phyloP scores from a whole-genome alignment of 2,797 vertebrate species.

The Rhinatrema bivittatum region DNA sequence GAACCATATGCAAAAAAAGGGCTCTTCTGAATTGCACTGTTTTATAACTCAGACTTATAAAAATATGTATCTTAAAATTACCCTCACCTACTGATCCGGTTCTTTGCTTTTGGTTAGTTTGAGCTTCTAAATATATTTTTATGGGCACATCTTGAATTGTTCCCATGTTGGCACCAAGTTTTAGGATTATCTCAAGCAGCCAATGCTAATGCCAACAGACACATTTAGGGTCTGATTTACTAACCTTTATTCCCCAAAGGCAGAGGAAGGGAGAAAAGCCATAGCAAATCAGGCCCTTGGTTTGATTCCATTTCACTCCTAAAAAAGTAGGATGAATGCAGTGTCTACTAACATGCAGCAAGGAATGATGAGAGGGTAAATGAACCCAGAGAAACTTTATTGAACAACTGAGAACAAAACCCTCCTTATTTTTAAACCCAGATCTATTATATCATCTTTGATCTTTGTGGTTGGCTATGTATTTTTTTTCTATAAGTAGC shows the following conservation, averaged over 20 bases:
- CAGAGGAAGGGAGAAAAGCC: no score
- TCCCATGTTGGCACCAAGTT: slow-evolving; percentile 12
- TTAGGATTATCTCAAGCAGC: slow-evolving; percentile 9
- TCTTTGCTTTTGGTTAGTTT: slow-evolving; percentile 29
- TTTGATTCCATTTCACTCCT: slow-evolving; percentile 35
- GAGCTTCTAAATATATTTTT: no score
- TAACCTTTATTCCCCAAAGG: no score
- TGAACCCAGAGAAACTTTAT: slow-evolving; percentile 30
- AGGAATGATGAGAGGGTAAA: slow-evolving; percentile 30
- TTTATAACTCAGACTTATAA: slow-evolving; percentile 27
- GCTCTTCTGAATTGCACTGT: slow-evolving; percentile 54
- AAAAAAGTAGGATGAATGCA: slow-evolving; percentile 29
- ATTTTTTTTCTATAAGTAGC: slow-evolving; percentile 38
- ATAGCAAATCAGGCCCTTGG: no score
- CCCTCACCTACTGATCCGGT: slow-evolving; percentile 27
- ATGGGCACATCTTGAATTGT: slow-evolving; percentile 14
- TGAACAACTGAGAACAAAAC: slow-evolving; percentile 16
- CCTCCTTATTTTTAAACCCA: slow-evolving; percentile 6
- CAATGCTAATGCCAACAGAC: background rate
- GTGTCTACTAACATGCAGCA: slow-evolving; percentile 41
- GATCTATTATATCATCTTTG: slow-evolving; percentile 19
- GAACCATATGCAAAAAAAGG: slow-evolving; percentile 24
- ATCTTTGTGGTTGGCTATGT: slow-evolving; percentile 16
- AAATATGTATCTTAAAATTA: slow-evolving; percentile 12
- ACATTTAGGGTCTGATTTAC: no score